Base-by-base conservation (phyloP, 2,888 invertebrate species). In the Protophormia terraenovae region DNA sequence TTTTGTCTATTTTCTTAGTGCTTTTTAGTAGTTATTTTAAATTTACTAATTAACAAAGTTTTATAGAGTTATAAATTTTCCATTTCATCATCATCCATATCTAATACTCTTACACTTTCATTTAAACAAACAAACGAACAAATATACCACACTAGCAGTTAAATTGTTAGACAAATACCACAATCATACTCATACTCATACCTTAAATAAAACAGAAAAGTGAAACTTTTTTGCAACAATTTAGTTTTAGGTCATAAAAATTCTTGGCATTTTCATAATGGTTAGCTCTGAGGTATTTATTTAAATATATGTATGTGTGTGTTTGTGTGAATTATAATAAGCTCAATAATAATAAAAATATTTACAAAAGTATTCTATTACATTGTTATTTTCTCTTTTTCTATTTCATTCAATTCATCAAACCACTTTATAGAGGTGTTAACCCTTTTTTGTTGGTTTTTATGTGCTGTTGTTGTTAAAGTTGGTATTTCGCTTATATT, bases 1-100 rank as follows among this genome's bases (percentile, higher is more conserved):
- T 14, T 55, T 32, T 58, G 16, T 58, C 14, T 1, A 10, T 19
- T 66, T 66, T 38, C 10, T 27, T 2, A n/a, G 10, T 0, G 24
- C 16, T 66, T 1, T 24, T 8, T 66, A 10, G 6, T 22, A 47
- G 60, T 69, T 27, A 12, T 32, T 62, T 71, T 66, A 77, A 50
- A 58, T 58, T 60, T 47, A 38, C 83, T 72, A 83, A 83, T 77
- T 83, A 77, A 72, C 66, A 83, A 83, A 77, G 55, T 77, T 82
- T 50, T 58, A 16, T 10, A 32, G 16, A n/a, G 45, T 35, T 47
- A 76, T 76, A 75, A 29, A 47, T 71, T 71, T 64, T 67, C 27
- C 19, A n/a, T 16, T 64, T 53, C 53, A 16, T 12, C 2, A 66
- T 6, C 19, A 2, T 22, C 16, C 16, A n/a, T 47, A 32, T 62